Conservation (phyloP, 2,888 invertebrate species). For the Eucera pruinosa region DNA sequence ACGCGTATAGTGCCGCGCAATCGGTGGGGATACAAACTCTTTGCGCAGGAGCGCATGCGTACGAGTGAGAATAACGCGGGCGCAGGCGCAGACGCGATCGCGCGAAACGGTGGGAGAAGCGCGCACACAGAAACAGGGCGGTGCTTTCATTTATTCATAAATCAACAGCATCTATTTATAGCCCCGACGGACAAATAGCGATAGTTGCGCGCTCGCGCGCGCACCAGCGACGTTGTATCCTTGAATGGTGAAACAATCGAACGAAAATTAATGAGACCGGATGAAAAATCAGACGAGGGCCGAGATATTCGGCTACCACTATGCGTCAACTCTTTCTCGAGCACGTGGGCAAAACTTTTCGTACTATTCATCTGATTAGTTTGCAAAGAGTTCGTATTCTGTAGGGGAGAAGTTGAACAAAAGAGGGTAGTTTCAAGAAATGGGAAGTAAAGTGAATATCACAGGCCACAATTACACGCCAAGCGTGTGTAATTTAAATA, state of each 20-base stretch:
- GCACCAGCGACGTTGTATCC: constrained; percentile 73
- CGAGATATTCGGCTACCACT: neutral
- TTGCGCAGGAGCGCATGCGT: constrained; percentile 53
- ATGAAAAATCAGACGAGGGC: constrained; percentile 33
- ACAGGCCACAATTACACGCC: no score
- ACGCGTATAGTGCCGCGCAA: constrained; percentile 26
- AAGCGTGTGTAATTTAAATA: no score
- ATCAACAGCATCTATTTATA: constrained; percentile 82
- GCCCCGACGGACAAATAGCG: constrained; percentile 80
- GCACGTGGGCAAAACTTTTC: constrained; percentile 35
- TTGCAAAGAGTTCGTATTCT: no score
- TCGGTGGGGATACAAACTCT: constrained; percentile 17
- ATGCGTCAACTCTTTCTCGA: neutral
- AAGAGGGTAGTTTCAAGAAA: no score
- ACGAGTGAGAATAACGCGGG: constrained; percentile 8
- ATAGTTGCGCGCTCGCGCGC: constrained; percentile 72
- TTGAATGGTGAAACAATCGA: constrained; percentile 77
- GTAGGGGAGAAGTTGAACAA: no score
- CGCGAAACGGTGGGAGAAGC: constrained; percentile 8
- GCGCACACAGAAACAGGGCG: constrained; percentile 58
- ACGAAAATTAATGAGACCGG: constrained; percentile 67
- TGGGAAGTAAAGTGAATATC: no score
- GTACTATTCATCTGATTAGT: no score
- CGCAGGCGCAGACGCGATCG: constrained; percentile 32
- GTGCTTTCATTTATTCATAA: constrained; percentile 83